Evolutionary conservation across 2,113 vertebrate genomes (phyloP).

Genomic region (Pitta sordida): DNA sequence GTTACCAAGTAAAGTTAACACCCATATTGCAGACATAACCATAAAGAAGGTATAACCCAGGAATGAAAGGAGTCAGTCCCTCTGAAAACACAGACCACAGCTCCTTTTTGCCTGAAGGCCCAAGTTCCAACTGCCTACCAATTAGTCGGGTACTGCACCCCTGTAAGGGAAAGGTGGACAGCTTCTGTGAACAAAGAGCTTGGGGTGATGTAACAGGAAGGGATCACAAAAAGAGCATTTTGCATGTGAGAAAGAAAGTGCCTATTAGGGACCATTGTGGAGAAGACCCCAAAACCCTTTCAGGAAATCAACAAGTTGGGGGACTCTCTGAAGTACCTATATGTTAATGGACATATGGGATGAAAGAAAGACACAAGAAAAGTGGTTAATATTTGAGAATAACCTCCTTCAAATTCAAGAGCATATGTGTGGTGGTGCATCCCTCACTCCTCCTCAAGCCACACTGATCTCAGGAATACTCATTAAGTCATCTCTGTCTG

Average conservation of each 20-base stretch:
- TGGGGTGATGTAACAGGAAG: not conserved
- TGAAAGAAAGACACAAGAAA: not conserved
- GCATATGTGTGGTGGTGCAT: not conserved
- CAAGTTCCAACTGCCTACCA: not conserved
- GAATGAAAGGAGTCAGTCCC: not conserved
- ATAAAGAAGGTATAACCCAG: not conserved
- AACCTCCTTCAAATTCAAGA: not conserved
- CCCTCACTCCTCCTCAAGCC: not conserved
- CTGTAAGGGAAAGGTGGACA: rapidly evolving
- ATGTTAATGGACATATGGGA: not conserved
- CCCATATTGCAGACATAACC: not conserved
- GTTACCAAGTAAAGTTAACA: not conserved
- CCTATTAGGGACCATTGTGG: not conserved
- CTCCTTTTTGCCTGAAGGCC: not conserved
- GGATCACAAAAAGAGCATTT: not conserved
- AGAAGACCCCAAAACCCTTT: not conserved
- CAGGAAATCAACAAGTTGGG: not conserved
- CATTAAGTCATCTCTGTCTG: not conserved
- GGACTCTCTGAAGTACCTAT: not conserved
- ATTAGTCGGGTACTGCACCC: not conserved
- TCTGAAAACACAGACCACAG: not conserved
- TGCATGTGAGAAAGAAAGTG: not conserved
- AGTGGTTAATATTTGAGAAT: not conserved
- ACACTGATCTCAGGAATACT: not conserved
- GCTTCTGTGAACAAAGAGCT: not conserved